Evolutionary conservation across 2,113 vertebrate species (phyloP).

Genomic region (Upupa epops): DNA sequence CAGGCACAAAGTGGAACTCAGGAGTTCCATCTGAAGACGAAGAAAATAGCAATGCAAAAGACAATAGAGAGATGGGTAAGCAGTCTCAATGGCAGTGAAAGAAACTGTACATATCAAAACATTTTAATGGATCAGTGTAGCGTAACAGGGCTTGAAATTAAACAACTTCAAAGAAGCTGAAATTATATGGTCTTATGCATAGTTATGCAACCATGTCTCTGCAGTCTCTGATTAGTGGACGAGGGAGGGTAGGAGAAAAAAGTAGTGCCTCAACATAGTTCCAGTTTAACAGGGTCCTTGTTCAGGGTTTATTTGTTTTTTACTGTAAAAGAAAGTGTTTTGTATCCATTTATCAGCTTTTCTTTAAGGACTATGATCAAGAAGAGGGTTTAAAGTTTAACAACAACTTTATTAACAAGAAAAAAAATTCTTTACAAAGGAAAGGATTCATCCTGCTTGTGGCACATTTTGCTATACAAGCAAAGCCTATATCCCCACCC

Average conservation of each 20-base stretch:
- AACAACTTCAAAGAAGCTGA: slow-evolving; percentile 29
- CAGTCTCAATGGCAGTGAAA: not conserved
- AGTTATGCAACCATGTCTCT: not conserved
- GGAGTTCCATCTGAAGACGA: too few relatives aligned
- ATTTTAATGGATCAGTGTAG: not conserved
- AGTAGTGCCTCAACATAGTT: not conserved
- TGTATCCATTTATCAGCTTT: not conserved
- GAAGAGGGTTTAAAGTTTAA: not conserved
- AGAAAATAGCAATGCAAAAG: not conserved
- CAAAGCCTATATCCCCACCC: not conserved
- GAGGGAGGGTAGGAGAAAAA: not conserved
- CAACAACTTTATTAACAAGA: not conserved
- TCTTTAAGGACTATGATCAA: not conserved
- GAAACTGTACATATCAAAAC: not conserved
- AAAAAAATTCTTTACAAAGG: not conserved
- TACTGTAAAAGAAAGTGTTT: not conserved
- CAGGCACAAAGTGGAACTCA: too few relatives aligned
- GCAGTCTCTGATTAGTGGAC: not conserved
- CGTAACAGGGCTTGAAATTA: slow-evolving; percentile 37
- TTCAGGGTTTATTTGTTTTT: slow-evolving; percentile 5
- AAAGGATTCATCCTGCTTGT: not conserved
- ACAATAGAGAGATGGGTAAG: not conserved
- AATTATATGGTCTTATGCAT: not conserved
- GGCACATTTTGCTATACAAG: not conserved
- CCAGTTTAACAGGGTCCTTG: not conserved